These are phyloP conservation scores for Lepidocyrtinus sp. DNA, from an alignment of 2,888 invertebrate genomes.

Conservation along the genomic window DNA sequence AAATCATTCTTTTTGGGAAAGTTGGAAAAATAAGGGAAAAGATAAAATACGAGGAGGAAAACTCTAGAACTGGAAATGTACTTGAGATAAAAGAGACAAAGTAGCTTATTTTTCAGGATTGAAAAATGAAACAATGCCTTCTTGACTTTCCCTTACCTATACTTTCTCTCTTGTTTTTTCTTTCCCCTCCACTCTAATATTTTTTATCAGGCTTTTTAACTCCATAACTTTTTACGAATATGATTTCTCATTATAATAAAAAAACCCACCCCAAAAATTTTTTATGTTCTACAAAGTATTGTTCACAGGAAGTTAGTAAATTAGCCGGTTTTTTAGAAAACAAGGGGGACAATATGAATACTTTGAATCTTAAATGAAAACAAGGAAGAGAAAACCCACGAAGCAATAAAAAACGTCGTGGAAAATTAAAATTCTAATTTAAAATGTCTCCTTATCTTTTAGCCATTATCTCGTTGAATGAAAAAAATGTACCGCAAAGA, in stretches of 20 bases:
- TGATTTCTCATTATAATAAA: slow-evolving; percentile 1
- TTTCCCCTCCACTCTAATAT: not conserved
- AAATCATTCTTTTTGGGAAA: not conserved
- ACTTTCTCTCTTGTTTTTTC: slow-evolving; percentile 1
- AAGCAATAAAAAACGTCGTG: slow-evolving; percentile 7
- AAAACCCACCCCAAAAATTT: slow-evolving; percentile 3
- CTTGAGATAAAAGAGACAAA: slow-evolving; percentile 7
- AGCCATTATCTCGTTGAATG: not conserved
- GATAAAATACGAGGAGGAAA: too few species aligned
- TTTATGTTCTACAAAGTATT: slow-evolving; percentile 3
- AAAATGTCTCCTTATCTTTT: not conserved
- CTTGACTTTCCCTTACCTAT: not conserved
- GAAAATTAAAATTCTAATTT: not conserved
- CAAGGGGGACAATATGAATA: slow-evolving; percentile 5
- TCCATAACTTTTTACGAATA: slow-evolving; percentile 16
- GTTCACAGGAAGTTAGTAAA: slow-evolving; percentile 11
- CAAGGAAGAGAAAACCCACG: too few species aligned
- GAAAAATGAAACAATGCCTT: slow-evolving; percentile 3
- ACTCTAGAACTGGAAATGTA: too few species aligned
- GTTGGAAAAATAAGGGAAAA: not conserved
- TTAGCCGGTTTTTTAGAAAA: slow-evolving; percentile 6
- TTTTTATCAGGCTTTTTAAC: not conserved
- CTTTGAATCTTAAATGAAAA: slow-evolving; percentile 2
- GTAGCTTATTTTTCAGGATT: slow-evolving; percentile 13
- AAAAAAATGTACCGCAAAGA: slow-evolving; percentile 8